Evolutionary conservation across 1,140 invertebrate species (phyloP).

Genomic region (Orchestia grillus): DNA sequence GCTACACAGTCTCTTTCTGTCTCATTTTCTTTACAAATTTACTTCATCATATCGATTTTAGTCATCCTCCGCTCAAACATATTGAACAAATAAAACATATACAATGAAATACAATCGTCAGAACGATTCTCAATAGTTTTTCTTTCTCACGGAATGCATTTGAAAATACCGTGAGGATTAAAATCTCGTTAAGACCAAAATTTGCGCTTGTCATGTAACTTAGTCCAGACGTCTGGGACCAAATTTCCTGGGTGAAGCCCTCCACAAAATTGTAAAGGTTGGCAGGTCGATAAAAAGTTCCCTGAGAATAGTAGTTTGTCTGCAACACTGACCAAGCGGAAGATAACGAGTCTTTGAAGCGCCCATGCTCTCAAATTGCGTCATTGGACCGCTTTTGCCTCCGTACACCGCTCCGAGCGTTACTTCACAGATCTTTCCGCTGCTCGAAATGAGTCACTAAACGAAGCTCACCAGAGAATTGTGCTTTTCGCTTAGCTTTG

Average conservation of each 20-base stretch:
- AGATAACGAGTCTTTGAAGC: background rate
- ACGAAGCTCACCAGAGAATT: background rate
- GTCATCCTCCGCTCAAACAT: background rate
- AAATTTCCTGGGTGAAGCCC: constrained; percentile 26
- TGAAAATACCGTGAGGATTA: background rate
- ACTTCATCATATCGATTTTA: background rate
- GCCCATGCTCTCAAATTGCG: background rate
- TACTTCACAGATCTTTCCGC: background rate
- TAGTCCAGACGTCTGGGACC: background rate
- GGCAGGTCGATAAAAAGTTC: constrained; percentile 10
- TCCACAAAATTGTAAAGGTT: constrained; percentile 31
- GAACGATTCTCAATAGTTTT: background rate
- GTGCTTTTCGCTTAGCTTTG: background rate
- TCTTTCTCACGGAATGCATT: background rate
- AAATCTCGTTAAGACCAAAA: background rate
- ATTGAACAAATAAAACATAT: background rate
- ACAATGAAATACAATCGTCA: background rate
- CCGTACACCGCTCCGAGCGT: background rate
- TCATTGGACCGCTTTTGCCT: background rate
- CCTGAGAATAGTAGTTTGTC: background rate
- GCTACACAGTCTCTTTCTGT: background rate
- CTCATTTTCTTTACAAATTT: background rate
- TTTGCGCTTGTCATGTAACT: background rate
- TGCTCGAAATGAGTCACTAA: background rate
- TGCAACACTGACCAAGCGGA: constrained; percentile 49